Conservation (phyloP, 2,797 vertebrate genomes). For the Aselliscus stoliczkanus region DNA sequence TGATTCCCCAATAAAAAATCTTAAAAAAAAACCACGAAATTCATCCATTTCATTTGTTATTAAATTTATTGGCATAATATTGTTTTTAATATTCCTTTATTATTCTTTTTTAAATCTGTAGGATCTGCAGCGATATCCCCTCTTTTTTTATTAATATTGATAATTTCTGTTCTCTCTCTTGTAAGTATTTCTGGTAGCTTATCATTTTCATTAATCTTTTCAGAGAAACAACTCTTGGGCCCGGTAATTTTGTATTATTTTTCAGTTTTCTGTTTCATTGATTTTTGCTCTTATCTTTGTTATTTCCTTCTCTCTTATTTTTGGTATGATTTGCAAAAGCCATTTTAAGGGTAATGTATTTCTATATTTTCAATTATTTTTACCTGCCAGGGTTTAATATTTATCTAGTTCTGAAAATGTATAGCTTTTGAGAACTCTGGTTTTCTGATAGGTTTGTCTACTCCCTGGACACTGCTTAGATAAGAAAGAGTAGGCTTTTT, state of each 20-base stretch:
- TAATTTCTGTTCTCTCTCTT: not conserved
- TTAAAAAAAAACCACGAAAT: too few species aligned
- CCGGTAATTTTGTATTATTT: not conserved
- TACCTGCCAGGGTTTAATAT: not conserved
- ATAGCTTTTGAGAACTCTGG: not conserved
- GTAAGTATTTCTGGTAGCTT: not conserved
- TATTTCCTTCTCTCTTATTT: not conserved
- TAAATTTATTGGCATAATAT: not conserved
- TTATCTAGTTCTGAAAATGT: not conserved
- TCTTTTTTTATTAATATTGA: not conserved
- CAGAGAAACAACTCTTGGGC: not conserved
- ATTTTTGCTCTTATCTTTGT: not conserved
- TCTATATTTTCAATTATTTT: not conserved
- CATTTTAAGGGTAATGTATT: not conserved
- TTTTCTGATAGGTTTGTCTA: not conserved
- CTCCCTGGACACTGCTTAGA: not conserved
- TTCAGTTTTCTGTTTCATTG: conserved; percentile 2
- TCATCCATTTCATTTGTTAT: not conserved
- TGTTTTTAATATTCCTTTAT: not conserved
- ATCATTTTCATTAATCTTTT: not conserved
- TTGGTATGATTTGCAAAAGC: not conserved
- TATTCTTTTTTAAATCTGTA: not conserved
- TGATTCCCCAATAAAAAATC: too few species aligned
- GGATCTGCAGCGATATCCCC: not conserved
- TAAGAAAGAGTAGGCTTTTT: not conserved